Percentiles rank a stretch among this genome's conserved stretches.
Conservation (phyloP, 2,113 vertebrate genomes). For the Pseudopodoces humilis region DNA sequence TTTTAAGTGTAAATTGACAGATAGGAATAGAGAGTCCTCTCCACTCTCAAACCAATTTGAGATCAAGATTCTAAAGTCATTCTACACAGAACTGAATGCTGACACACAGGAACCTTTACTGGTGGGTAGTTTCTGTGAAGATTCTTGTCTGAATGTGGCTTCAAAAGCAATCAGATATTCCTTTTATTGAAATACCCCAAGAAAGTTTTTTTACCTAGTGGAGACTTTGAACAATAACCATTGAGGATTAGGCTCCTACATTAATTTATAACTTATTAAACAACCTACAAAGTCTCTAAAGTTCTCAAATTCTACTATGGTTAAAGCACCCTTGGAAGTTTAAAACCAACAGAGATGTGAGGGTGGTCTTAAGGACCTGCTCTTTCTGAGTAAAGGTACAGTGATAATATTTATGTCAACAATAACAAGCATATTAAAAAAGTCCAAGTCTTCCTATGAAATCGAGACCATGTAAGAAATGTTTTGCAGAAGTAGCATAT, state of each 20-base stretch:
- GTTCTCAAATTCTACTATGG: background rate
- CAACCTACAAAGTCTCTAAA: background rate
- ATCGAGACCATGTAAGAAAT: background rate
- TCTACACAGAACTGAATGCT: background rate
- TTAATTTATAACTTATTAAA: background rate
- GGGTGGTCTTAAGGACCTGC: background rate
- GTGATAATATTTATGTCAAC: background rate
- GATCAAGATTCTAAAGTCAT: background rate
- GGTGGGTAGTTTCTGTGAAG: background rate
- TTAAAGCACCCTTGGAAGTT: background rate
- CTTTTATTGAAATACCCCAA: background rate
- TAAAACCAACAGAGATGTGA: background rate
- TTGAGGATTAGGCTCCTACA: background rate
- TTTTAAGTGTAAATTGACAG: constrained; percentile 29
- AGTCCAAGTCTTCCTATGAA: background rate
- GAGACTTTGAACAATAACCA: background rate
- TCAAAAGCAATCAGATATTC: background rate
- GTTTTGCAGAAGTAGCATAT: background rate
- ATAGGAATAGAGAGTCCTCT: background rate
- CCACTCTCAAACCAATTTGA: background rate
- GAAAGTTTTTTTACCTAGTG: background rate
- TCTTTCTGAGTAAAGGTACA: background rate
- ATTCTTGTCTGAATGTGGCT: background rate
- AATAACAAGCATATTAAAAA: background rate
- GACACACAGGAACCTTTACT: background rate